Evolutionary conservation across 1,140 invertebrate species (phyloP).

Genomic region (Vanessa atalanta): DNA sequence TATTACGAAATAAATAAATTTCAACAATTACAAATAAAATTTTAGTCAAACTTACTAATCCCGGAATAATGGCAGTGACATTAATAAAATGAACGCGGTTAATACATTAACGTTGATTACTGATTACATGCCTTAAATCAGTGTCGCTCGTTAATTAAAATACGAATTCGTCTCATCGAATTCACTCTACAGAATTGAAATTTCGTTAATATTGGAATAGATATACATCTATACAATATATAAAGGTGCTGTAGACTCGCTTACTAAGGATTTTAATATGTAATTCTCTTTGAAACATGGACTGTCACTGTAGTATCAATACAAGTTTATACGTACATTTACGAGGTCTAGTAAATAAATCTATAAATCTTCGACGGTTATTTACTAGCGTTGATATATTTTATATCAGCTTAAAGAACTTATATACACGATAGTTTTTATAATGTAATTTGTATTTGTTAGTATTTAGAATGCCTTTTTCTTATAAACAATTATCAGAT

Average conservation of each 20-base stretch:
- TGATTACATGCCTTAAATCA: constrained; percentile 31
- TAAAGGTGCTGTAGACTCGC: too few relatives aligned
- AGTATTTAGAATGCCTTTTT: too few relatives aligned
- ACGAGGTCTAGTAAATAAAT: constrained; percentile 1
- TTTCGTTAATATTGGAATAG: constrained; percentile 14
- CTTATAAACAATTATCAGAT: too few relatives aligned
- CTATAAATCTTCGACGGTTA: not conserved
- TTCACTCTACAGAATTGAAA: constrained; percentile 23
- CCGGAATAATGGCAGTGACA: constrained; percentile 1
- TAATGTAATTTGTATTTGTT: too few relatives aligned
- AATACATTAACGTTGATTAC: constrained; percentile 37
- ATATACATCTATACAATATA: not conserved
- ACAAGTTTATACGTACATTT: not conserved
- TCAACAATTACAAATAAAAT: not conserved
- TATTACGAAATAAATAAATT: not conserved
- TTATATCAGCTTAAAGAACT: not conserved
- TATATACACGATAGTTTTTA: not conserved
- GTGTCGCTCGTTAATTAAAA: constrained; percentile 31
- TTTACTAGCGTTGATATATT: not conserved
- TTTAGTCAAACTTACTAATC: not conserved
- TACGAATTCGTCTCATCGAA: constrained; percentile 23
- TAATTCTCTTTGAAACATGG: too few relatives aligned
- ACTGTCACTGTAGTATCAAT: not conserved
- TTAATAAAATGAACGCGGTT: constrained; percentile 27
- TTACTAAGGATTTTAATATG: too few relatives aligned